These are phyloP conservation scores for Ennomos quercinarius DNA, from an alignment of 2,888 invertebrate species.

Conservation along the genomic window DNA sequence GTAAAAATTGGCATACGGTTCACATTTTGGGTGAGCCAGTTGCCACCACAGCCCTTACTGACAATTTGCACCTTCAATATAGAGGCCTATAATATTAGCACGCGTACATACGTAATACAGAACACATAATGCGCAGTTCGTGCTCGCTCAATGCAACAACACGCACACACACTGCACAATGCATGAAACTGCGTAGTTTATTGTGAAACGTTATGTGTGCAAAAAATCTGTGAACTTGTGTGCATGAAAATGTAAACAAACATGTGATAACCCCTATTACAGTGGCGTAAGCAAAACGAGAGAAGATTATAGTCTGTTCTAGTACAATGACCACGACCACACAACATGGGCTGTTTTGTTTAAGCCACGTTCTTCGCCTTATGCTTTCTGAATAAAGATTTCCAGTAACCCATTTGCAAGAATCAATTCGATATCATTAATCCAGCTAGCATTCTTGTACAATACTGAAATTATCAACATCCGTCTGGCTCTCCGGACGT, in stretches of 20 bases:
- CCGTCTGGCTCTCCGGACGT: conserved; percentile 63
- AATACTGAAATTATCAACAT: conserved; percentile 67
- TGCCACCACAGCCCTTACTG: conserved; percentile 38
- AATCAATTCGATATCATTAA: conserved; percentile 47
- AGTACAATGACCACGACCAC: conserved; percentile 12
- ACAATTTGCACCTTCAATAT: conserved; percentile 26
- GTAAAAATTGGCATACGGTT: no score
- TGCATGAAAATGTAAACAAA: conserved; percentile 35
- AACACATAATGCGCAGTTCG: conserved; percentile 48
- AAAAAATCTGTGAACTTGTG: conserved; percentile 44
- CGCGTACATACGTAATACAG: conserved; percentile 36
- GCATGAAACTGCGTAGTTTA: conserved; percentile 76
- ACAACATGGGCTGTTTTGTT: background rate
- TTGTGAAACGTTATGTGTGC: conserved; percentile 54
- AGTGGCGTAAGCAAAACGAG: background rate
- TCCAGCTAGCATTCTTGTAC: conserved; percentile 47
- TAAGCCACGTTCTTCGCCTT: background rate
- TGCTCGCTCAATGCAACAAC: conserved; percentile 55
- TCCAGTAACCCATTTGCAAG: conserved; percentile 26
- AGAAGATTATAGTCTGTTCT: conserved; percentile 13
- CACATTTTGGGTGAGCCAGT: no score
- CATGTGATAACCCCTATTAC: conserved; percentile 14
- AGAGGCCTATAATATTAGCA: conserved; percentile 57
- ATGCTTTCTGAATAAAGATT: conserved; percentile 2
- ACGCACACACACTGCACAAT: conserved; percentile 49